Evolutionary conservation across 2,797 vertebrate species (phyloP), one percentile per base, ranked within the genome.

Genomic region (Syngnathus rostellatus): DNA sequence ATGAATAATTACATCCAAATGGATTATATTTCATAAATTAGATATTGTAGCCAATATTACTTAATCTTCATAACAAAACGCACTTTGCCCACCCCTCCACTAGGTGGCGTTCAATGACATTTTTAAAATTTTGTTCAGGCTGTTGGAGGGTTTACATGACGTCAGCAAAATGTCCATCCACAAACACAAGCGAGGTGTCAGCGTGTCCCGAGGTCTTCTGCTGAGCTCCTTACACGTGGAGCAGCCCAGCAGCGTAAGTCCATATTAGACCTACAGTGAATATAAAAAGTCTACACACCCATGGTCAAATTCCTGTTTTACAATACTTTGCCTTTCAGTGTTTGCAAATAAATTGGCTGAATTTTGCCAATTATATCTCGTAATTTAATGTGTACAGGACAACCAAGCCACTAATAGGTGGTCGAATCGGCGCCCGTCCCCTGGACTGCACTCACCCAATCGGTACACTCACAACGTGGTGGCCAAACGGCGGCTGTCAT

Each of bases 141-240:
- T 91, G 58, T 72, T 91, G 81, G 90, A 91, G 40, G 68, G 75
- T 50, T 90, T 91, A 72, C 89, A 91, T 1, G 90, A 92, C 79
- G 72, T 92, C 77, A 89, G 92, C 82, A 88, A 87, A 77, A 89
- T 91, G 83, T 89, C 91, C 64, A 84, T 80, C 73, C 85, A 87
- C 72, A 83, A 86, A 71, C 85, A 89, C 72, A 90, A 88, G 71
- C 67, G 81, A 79, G 85, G 14, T 17, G 17, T 48, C 46, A 10
- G 21, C 11, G 74, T 84, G 68, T 89, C 89, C 14, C 81, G 79
- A 45, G 80, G 85, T 53, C 87, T 84, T 50, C 87, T 92, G 45
- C 81, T 91, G 54, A 84, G 75, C 69, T 89, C 88, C 0, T 60
- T 92, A 50, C 83, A 79, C 66, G 68, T 91, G 74, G 69, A 82